These are phyloP conservation scores for Pyxicephalus adspersus DNA, from an alignment of 2,113 vertebrate genomes.

Conservation along the genomic window DNA sequence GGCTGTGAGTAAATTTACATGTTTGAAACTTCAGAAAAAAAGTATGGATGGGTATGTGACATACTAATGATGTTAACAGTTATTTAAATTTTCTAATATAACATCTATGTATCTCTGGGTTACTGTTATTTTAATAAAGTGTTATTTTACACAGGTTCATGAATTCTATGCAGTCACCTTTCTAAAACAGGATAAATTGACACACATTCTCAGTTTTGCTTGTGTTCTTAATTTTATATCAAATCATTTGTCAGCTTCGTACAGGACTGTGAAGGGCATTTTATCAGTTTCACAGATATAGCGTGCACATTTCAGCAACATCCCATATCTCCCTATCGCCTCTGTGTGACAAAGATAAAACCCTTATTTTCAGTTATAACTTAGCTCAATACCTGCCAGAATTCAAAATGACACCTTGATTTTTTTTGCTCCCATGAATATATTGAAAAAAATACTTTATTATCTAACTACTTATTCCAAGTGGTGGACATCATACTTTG, in stretches of 20 bases:
- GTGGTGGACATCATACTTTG: background rate
- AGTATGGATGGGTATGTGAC: too few relatives aligned
- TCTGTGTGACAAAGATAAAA: slow-evolving; percentile 44
- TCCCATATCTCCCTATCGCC: slow-evolving; percentile 30
- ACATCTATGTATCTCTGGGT: background rate
- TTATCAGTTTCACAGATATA: slow-evolving; percentile 44
- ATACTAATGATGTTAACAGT: too few relatives aligned
- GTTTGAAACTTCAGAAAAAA: too few relatives aligned
- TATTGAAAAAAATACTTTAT: slow-evolving; percentile 25
- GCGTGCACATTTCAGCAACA: slow-evolving; percentile 38
- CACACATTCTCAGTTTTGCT: slow-evolving; percentile 8
- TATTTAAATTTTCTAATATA: too few relatives aligned
- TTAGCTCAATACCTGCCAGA: slow-evolving; percentile 29
- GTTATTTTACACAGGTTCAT: background rate
- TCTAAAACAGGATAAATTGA: slow-evolving; percentile 17
- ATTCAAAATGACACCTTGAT: slow-evolving; percentile 21
- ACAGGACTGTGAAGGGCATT: slow-evolving; percentile 40
- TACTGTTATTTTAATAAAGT: background rate
- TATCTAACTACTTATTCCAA: slow-evolving; percentile 1
- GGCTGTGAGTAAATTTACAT: too few relatives aligned
- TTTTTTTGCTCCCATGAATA: background rate
- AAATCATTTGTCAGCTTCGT: slow-evolving; percentile 38
- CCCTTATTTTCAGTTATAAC: slow-evolving; percentile 26
- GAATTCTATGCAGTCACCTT: background rate
- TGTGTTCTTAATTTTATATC: slow-evolving; percentile 37